phyloP scores from a whole-genome alignment of 1,140 invertebrate genomes.

The Neelides sp. region DNA sequence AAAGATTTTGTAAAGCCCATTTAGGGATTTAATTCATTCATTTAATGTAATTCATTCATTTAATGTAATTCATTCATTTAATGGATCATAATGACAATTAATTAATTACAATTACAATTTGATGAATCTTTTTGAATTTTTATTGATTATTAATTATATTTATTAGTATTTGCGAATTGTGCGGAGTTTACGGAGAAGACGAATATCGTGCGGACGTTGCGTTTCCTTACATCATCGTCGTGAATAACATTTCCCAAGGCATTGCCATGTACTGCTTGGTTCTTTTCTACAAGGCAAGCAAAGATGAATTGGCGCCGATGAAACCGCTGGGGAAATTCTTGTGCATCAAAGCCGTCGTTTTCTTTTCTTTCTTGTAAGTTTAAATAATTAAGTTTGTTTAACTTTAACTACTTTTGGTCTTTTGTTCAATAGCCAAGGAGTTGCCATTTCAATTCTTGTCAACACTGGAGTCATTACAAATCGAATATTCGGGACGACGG shows the following conservation, averaged over 20 bases:
- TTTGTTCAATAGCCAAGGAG: slow-evolving; percentile 65
- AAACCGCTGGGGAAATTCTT: slow-evolving; percentile 88
- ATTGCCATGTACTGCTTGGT: slow-evolving; percentile 92
- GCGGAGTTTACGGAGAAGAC: slow-evolving; percentile 77
- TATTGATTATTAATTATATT: slow-evolving; percentile 19
- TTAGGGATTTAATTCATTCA: neutral
- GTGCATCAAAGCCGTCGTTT: slow-evolving; percentile 96
- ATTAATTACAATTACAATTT: neutral
- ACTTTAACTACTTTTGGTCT: slow-evolving; percentile 6
- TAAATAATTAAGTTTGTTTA: neutral
- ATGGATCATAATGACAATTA: neutral
- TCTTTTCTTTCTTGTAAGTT: slow-evolving; percentile 95
- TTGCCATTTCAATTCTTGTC: slow-evolving; percentile 73
- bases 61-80: neutral
- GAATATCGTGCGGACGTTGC: slow-evolving; percentile 69
- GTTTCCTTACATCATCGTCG: slow-evolving; percentile 76
- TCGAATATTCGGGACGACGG: slow-evolving; percentile 50
- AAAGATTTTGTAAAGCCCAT: slow-evolving; percentile 2
- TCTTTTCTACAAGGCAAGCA: slow-evolving; percentile 81
- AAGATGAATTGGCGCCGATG: slow-evolving; percentile 74
- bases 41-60: neutral
- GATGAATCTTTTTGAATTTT: slow-evolving; percentile 4
- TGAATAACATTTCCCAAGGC: slow-evolving; percentile 92
- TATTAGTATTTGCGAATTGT: slow-evolving; percentile 68
- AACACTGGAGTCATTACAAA: slow-evolving; percentile 60